Evolutionary conservation across 2,113 vertebrate species (phyloP), one percentile per base, ranked within the genome.

Genomic region (Motacilla alba): DNA sequence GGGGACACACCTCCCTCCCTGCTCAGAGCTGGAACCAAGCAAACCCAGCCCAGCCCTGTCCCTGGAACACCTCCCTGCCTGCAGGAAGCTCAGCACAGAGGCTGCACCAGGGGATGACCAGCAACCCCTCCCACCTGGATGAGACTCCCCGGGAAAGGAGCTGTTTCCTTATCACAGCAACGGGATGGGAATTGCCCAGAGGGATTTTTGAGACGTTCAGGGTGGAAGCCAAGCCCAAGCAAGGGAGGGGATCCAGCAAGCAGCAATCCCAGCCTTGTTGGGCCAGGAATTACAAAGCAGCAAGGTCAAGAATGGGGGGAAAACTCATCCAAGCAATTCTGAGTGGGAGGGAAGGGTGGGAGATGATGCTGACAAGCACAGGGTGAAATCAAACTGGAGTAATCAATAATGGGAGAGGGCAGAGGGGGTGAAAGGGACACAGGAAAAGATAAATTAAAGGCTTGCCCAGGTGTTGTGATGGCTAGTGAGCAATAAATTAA

Each of bases 401-500:
- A 96, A 97, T 96, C 95, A 96, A 93, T 97, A 96, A 75, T 88
- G 72, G 59, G 41, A 84, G 87, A 96, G 76, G 64, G 91, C 50
- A 59, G 83, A 76, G 68, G 2, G 11, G 85, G 93, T 66, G 11
- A 17, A 90, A 3, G 8, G 94, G 81, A 88, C 49, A 3, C 2
- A 7, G 87, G 76, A 94, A 79, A 82, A 87, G 84, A 96, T 94
- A 95, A 97, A 97, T 96, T 91, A 94, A 90, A 96, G 75, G 92
- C 79, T 91, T 96, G 89, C 37, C 94, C 93, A 92, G 87, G 64
- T 96, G 95, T 74, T 95, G 83, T 95, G 95, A 84, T 93, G 87
- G 93, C 95, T 50, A 82, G 72, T 49, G 87, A 97, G 91, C 90
- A 96, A 96, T 91, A 91, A 94, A 95, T 97, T 95, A 97, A 94